phyloP scores from a whole-genome alignment of 2,888 invertebrate genomes.

The Chaetogeoica ovagalla region DNA sequence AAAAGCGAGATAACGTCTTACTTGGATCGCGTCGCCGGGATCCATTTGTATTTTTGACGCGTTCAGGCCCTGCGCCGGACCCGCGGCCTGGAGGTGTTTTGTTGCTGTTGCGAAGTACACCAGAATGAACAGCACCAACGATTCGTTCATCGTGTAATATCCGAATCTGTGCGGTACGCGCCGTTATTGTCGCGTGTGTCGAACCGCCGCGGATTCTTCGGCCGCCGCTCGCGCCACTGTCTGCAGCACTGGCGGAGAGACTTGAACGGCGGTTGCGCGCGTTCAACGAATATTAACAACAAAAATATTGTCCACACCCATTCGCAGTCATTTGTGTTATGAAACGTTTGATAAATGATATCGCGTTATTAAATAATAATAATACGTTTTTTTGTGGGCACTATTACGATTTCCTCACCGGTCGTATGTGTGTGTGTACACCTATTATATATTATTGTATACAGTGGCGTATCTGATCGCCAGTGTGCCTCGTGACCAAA shows the following conservation, averaged over 20 bases:
- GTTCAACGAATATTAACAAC: background rate
- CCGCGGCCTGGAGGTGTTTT: background rate
- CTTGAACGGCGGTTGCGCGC: background rate
- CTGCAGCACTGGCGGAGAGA: background rate
- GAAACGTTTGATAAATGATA: slow-evolving; percentile 14
- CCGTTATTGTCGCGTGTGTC: background rate
- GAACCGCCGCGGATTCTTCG: background rate
- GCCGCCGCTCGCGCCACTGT: slow-evolving; percentile 9
- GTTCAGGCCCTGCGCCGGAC: background rate
- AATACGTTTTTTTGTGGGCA: slow-evolving; percentile 14
- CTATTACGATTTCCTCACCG: slow-evolving; percentile 47
- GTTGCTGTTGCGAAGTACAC: slow-evolving; percentile 18
- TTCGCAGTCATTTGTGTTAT: background rate
- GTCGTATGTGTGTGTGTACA: background rate
- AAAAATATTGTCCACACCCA: slow-evolving; percentile 14
- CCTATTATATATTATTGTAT: background rate
- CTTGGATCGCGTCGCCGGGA: slow-evolving; percentile 17
- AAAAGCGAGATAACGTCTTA: background rate
- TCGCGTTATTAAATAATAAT: slow-evolving; percentile 34
- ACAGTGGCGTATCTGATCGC: slow-evolving; percentile 50
- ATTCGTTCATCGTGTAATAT: background rate
- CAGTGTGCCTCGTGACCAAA: slow-evolving; percentile 17
- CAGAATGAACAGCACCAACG: slow-evolving; percentile 33
- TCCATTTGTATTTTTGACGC: slow-evolving; percentile 7
- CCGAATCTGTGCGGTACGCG: background rate